Base-by-base conservation (phyloP, 2,113 vertebrate genomes). In the Ciconia stormi region DNA sequence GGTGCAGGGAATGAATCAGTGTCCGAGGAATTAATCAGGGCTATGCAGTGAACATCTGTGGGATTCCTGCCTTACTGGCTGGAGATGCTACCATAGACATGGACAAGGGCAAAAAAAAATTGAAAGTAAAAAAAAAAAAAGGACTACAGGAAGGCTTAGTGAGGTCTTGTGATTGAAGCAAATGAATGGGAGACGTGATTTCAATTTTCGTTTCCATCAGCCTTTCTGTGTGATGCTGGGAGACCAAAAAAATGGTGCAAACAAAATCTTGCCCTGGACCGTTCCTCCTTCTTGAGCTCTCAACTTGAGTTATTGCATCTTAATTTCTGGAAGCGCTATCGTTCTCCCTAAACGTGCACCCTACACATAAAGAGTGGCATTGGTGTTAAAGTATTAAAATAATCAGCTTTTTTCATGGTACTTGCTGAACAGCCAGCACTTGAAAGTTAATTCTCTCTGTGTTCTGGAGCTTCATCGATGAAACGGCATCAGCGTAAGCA, bases 291-390 rank as follows among this genome's bases (percentile, higher is more conserved):
- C 56, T 36, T 86, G 49, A 53, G 36, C 22, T 90, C 25, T 3
- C 0, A 1, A 58, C 58, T 59, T 78, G 59, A 95, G 83, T 77
- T 80, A 88, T 22, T 16, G 19, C 52, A 34, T 47, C 44, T 32
- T 23, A n/a, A 82, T 17, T 89, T 29, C 52, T 76, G 27, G 62
- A 90, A 80, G 30, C 2, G 1, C 26, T 59, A 19, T 34, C 5
- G 0, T 10, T 42, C 44, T 82, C 56, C 27, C 5, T 6, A 52
- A 72, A 59, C 1, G 1, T 7, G 26, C 1, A 0, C 10, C 5
- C 44, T 30, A 42, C 58, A 13, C 11, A 29, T 4, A 16, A 21
- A 34, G 13, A 72, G n/a, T 0, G 0, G 46, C 26, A n/a, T 27
- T 5, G 16, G 19, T 38, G 29, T 20, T 50, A 6, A 59, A 67